Evolutionary conservation across 2,113 vertebrate species (phyloP).

Genomic region (Oncorhynchus nerka): DNA sequence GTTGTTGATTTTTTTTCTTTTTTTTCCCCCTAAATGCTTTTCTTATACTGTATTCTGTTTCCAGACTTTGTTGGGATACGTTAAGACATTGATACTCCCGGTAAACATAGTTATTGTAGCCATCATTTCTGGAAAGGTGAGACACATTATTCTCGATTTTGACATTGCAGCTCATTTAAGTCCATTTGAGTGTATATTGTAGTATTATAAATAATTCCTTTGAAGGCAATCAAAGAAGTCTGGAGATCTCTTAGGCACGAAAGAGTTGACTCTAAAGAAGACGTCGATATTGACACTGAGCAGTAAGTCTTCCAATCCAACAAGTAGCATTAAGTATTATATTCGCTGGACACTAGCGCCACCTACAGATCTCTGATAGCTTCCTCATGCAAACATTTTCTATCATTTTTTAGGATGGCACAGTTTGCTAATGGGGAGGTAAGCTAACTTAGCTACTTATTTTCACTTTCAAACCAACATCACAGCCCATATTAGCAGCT

Average conservation of each 20-base stretch:
- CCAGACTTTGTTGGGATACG: constrained; percentile 79
- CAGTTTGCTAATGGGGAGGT: neutral
- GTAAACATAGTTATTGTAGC: constrained; percentile 71
- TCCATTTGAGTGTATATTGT: neutral
- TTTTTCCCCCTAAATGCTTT: neutral
- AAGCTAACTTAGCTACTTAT: neutral
- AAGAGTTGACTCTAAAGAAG: neutral
- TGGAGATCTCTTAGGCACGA: neutral
- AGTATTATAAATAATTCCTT: neutral
- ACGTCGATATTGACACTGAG: neutral
- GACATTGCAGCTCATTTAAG: neutral
- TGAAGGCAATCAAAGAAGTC: neutral
- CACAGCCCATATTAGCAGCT: too few species aligned
- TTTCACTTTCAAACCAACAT: neutral
- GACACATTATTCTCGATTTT: neutral
- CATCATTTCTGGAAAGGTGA: constrained; percentile 58
- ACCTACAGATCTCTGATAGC: neutral
- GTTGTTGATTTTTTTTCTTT: too few species aligned
- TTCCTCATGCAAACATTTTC: neutral
- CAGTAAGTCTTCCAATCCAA: neutral
- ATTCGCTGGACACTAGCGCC: neutral
- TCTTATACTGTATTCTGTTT: constrained; percentile 28
- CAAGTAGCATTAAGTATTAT: neutral
- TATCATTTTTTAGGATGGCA: neutral
- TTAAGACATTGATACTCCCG: constrained; percentile 79